Evolutionary conservation across 2,113 vertebrate genomes (phyloP).

Genomic region (Engraulis encrasicolus): DNA sequence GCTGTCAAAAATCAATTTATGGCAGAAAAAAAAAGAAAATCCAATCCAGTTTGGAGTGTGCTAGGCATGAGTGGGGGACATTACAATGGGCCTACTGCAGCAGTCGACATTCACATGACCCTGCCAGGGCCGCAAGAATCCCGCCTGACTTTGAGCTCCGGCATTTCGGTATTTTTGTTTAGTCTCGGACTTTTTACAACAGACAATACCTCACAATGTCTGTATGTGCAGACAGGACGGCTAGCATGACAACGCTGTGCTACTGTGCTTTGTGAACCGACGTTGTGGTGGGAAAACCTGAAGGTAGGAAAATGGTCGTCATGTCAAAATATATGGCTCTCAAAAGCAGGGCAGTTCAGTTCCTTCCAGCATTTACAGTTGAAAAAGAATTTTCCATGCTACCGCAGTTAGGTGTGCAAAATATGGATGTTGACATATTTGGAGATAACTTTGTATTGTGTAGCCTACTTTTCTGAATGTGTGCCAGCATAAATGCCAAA

Average conservation of each 20-base stretch:
- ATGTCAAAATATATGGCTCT: neutral
- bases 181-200: neutral
- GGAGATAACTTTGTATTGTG: neutral
- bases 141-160: neutral
- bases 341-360: neutral
- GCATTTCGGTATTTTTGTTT: conserved; percentile 12
- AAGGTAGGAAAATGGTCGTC: neutral
- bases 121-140: neutral
- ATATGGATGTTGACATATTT: neutral
- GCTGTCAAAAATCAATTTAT: neutral
- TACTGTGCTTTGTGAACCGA: neutral
- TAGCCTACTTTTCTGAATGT: neutral
- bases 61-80: neutral
- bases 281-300: neutral
- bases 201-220: neutral
- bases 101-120: neutral
- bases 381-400: too few species aligned
- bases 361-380: too few species aligned
- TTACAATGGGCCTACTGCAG: neutral
- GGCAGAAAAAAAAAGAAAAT: too few species aligned
- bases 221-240: neutral
- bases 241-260: neutral
- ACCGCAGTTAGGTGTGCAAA: neutral
- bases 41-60: neutral
- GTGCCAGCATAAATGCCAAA: neutral